Base-by-base conservation (phyloP, 2,113 vertebrate genomes). In the Tringa solitaria region DNA sequence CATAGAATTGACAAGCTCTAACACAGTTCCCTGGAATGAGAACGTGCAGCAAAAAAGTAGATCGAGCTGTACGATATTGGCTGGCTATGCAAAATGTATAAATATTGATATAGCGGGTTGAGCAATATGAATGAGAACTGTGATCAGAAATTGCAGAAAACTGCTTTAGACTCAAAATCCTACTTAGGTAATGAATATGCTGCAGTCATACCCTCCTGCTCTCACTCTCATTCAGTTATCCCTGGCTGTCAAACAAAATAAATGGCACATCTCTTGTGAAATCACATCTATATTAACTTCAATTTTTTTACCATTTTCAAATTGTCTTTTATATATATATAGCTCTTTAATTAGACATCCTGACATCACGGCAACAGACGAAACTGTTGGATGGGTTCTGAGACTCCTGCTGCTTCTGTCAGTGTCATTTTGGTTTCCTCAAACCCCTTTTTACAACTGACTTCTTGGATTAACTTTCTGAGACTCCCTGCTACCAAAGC, bases 1-100 rank as follows among this genome's bases (percentile, higher is more conserved):
- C 54, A 37, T 23, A 86, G 84, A 94, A 81, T 35, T 93, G 94
- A 84, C 48, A 93, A 94, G n/a, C 80, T 95, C 67, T 88, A 94
- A 74, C 41, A 76, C 14, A 73, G 53, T 33, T 93, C n/a, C 28
- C 56, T 78, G 39, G 23, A 96, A 73, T 81, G 57, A 73, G 70
- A 78, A 84, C 75, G 43, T 11, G 50, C 57, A 74, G 30, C 56
- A 78, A 68, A 91, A 95, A 65, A 88, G 57, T 43, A 95, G 48
- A 86, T 51, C 5, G 51, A 89, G 77, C 77, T 60, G 41, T 90
- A n/a, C 6, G 9, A 61, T 94, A 92, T 68, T 89, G 72, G 46
- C 70, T 94, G 76, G 37, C 64, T 78, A 91, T 53, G 51, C 45
- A 90, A 91, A 96, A 92, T 46, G 19, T 81, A 30, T 53, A 77